phyloP scores from a whole-genome alignment of 2,888 invertebrate species.

The Dryobotodes eremita region DNA sequence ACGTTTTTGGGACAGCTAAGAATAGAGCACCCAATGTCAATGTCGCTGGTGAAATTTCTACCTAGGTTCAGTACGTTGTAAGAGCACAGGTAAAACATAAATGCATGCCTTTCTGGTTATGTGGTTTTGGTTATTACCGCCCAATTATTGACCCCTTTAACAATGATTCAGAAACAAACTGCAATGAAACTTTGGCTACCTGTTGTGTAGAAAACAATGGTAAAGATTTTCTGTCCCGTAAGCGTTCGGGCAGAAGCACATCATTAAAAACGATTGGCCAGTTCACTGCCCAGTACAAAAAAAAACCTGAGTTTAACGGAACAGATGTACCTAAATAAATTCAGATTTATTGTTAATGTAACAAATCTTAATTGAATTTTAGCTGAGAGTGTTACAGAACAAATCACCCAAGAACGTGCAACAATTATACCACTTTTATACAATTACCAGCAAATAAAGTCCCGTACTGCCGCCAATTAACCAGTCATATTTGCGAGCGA shows the following conservation, averaged over 20 bases:
- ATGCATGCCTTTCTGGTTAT: background rate
- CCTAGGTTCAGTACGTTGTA: background rate
- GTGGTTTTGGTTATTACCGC: background rate
- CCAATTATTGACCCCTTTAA: background rate
- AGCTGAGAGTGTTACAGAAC: background rate
- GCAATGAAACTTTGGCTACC: too few relatives aligned
- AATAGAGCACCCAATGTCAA: conserved; percentile 35
- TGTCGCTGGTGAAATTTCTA: background rate
- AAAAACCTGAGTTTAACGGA: background rate
- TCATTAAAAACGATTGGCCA: background rate
- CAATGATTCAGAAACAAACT: background rate
- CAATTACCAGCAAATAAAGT: conserved; percentile 47
- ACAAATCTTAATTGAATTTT: background rate
- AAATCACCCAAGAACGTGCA: conserved; percentile 18
- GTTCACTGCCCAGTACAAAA: too few relatives aligned
- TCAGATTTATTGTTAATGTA: background rate
- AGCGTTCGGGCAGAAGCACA: background rate
- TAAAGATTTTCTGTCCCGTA: background rate
- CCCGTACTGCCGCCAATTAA: conserved; percentile 57
- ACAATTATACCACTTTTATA: conserved; percentile 40
- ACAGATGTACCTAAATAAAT: background rate
- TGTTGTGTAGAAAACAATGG: background rate
- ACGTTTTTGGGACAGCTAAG: conserved; percentile 8
- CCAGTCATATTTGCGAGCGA: conserved; percentile 60
- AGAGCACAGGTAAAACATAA: background rate